phyloP scores from a whole-genome alignment of 2,888 invertebrate species.

The Pteria penguin region DNA sequence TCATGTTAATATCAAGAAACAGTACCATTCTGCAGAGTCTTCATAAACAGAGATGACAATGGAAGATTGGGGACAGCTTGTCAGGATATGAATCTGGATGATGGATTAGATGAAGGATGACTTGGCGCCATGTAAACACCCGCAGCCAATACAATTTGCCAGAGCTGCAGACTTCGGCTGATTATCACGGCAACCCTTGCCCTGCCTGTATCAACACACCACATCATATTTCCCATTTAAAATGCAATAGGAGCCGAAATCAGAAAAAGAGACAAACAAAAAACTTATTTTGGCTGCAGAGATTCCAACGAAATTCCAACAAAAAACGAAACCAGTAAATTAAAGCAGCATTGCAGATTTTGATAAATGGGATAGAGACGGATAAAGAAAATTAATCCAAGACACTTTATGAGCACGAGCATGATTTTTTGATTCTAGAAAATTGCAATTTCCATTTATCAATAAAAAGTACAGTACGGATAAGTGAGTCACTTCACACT shows the following conservation, averaged over 20 bases:
- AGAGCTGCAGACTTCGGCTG: slow-evolving; percentile 36
- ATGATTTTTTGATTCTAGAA: too few species aligned
- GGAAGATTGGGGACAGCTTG: slow-evolving; percentile 54
- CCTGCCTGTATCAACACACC: slow-evolving; percentile 37
- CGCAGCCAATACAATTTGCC: slow-evolving; percentile 40
- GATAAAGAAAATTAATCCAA: slow-evolving; percentile 26
- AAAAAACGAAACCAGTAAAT: slow-evolving; percentile 2
- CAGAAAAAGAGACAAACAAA: slow-evolving; percentile 22
- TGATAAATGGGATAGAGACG: slow-evolving; percentile 35
- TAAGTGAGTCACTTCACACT: too few species aligned
- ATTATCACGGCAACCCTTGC: slow-evolving; percentile 40
- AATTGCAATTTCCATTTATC: too few species aligned
- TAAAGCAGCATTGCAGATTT: slow-evolving; percentile 23
- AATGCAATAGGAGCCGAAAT: slow-evolving; percentile 35
- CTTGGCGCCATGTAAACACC: slow-evolving; percentile 51
- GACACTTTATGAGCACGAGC: too few species aligned
- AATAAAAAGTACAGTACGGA: too few species aligned
- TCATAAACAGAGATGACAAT: background rate
- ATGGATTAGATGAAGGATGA: slow-evolving; percentile 54
- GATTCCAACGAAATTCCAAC: background rate
- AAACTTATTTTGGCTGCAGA: too few species aligned
- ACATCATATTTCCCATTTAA: slow-evolving; percentile 40
- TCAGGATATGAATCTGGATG: slow-evolving; percentile 51
- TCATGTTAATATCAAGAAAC: too few species aligned
- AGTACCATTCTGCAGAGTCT: too few species aligned